Conservation (phyloP, 2,797 vertebrate genomes). For the Salmo trutta region DNA sequence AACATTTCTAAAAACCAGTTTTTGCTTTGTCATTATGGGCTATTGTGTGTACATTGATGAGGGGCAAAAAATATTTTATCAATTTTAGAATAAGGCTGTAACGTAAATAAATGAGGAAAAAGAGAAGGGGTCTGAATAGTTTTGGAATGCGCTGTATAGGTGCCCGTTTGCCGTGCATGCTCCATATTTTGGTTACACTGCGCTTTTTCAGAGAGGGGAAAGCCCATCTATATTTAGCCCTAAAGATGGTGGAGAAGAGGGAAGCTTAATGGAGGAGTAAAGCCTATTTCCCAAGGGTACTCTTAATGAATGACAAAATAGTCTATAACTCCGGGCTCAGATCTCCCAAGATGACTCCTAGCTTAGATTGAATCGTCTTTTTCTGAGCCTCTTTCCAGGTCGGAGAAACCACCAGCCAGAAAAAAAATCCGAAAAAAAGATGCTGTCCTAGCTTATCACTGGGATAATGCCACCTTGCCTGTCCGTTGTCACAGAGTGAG, state of each 20-base stretch:
- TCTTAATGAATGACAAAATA: constrained; percentile 50
- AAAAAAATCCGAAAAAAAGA: constrained; percentile 33
- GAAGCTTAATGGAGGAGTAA: not conserved
- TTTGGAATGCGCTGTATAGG: no score
- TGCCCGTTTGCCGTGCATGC: not conserved
- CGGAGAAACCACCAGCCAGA: constrained; percentile 3
- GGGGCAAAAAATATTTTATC: no score
- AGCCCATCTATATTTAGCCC: constrained; percentile 10
- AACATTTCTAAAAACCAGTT: no score
- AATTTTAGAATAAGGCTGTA: no score
- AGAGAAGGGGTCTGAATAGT: no score
- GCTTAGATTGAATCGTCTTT: constrained; percentile 20
- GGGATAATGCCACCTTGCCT: constrained; percentile 52
- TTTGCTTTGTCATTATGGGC: no score
- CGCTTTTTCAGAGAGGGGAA: constrained; percentile 32
- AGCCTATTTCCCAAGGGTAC: constrained; percentile 37
- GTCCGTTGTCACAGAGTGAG: constrained; percentile 45
- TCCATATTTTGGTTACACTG: constrained; percentile 33
- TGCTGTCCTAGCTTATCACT: constrained; percentile 13
- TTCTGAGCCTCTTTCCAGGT: constrained; percentile 1
- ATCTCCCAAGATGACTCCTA: constrained; percentile 30
- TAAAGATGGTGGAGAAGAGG: not conserved
- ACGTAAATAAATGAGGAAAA: no score
- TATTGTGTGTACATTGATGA: no score
- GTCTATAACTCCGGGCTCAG: constrained; percentile 41